Base-by-base conservation (phyloP, 1,140 invertebrate species). In the Tigriopus japonicus region DNA sequence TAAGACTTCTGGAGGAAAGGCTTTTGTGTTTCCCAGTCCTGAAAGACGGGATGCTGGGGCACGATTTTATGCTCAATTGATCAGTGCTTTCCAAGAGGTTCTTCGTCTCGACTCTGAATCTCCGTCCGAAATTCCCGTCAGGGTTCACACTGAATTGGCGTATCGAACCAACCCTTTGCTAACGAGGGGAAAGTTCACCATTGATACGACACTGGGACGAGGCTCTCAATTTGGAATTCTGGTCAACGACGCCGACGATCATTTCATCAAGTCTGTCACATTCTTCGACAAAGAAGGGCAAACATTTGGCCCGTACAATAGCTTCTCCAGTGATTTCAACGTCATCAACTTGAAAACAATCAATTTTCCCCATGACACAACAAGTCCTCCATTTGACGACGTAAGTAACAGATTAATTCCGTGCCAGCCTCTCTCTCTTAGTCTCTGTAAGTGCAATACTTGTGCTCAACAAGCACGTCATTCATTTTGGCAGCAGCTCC, bases 271-370 rank as follows among this genome's bases (percentile, higher is more conserved):
- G 45, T 61, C 59, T 53, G 59, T 61, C 14, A 61, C 59, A 15
- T 53, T 61, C 10, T n/a, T 17, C 15, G 59, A 61, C 51, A 49
- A 53, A 52, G n/a, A 54, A n/a, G 59, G 59, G 12, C 40, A 35
- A 28, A 51, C 13, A 19, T 61, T 54, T 61, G 59, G 59, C 14
- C 59, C 59, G 10, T 61, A 61, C 40, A 24, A 17, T 19, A 61
- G 45, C 15, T 15, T 61, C 14, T 55, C 49, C 17, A 55, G 42
- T 17, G 45, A 54, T n/a, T 61, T 51, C 42, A 51, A 52, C 21
- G 14, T 61, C 40, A 61, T 61, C 59, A 61, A 61, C 52, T 24
- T 61, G 23, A 61, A 53, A 40, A 61, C 59, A 12, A 51, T 61
- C 14, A 61, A 61, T 35, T 58, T 58, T 41, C 28, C 42, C 14